A percentile compares a stretch with the other conserved stretches of the same genome.
Evolutionary conservation across 2,888 invertebrate genomes (phyloP).

Genomic region (Laspeyria flexula): DNA sequence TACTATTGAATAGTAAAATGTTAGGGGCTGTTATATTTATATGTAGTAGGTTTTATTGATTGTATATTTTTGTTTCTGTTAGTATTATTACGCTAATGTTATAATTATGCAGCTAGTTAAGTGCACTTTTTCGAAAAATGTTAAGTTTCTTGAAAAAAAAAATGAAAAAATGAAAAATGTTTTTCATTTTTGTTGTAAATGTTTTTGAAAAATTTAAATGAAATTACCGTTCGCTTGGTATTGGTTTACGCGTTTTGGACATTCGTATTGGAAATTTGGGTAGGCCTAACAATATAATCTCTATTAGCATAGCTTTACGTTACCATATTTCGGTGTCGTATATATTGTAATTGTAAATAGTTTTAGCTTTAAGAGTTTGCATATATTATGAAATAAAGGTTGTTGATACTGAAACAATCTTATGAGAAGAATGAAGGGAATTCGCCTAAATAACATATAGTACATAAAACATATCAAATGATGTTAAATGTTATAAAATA

Average conservation of each 20-base stretch:
- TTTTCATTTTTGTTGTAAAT: background rate
- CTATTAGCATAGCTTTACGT: constrained; percentile 62
- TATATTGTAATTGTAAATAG: constrained; percentile 61
- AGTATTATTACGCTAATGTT: constrained; percentile 53
- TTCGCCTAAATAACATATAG: constrained; percentile 76
- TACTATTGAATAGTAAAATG: constrained; percentile 83
- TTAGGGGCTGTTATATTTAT: constrained; percentile 83
- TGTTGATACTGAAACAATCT: constrained; percentile 68
- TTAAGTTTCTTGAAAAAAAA: constrained; percentile 20
- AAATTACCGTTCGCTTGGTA: constrained; percentile 36
- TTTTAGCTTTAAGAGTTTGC: constrained; percentile 54
- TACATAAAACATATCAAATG: constrained; percentile 83
- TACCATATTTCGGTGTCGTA: constrained; percentile 75
- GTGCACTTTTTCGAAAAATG: constrained; percentile 23
- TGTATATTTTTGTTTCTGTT: constrained; percentile 80
- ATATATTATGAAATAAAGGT: constrained; percentile 57
- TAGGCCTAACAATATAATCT: constrained; percentile 79
- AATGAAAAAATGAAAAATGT: background rate
- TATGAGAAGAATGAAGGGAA: constrained; percentile 65
- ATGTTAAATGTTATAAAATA: constrained; percentile 61
- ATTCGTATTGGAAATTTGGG: constrained; percentile 50
- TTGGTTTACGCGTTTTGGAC: constrained; percentile 56
- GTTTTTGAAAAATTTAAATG: constrained; percentile 36
- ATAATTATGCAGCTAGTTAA: constrained; percentile 44
- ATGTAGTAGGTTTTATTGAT: constrained; percentile 64